Conservation (phyloP, 2,888 invertebrate species). For the Temnothorax unifasciatus region DNA sequence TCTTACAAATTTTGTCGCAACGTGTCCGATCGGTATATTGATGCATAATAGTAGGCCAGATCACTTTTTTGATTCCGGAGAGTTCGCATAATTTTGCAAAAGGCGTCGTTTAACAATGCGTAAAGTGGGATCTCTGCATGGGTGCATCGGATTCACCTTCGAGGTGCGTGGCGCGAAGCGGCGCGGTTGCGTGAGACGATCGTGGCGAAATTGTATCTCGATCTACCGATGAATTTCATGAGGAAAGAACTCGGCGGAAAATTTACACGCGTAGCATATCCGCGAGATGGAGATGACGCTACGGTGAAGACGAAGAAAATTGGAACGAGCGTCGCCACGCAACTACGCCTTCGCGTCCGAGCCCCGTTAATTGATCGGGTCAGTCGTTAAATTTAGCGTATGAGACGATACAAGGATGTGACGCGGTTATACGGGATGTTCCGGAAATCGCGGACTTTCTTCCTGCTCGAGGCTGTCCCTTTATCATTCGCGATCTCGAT, state of each 20-base stretch:
- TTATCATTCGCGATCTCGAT: background rate
- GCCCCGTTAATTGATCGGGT: conserved; percentile 39
- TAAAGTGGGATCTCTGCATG: conserved; percentile 49
- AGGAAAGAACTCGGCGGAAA: background rate
- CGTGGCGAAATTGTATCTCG: background rate
- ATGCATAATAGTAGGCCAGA: conserved; percentile 39
- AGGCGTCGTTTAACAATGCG: conserved; percentile 44
- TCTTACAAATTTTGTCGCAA: conserved; percentile 46
- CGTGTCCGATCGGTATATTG: conserved; percentile 39
- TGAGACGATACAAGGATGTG: conserved; percentile 31
- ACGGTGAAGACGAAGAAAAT: background rate
- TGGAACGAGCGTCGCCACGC: background rate
- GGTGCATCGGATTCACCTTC: conserved; percentile 38
- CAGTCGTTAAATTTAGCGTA: conserved; percentile 46
- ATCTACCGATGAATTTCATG: background rate
- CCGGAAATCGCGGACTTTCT: conserved; percentile 10
- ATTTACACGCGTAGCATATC: too few relatives aligned
- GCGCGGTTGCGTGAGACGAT: conserved; percentile 42
- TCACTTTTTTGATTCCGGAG: background rate
- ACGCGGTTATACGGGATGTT: conserved; percentile 40
- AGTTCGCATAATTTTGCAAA: conserved; percentile 50
- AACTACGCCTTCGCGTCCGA: conserved; percentile 34
- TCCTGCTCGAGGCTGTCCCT: background rate
- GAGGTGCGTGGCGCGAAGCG: conserved; percentile 17
- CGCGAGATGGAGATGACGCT: background rate